These are phyloP conservation scores for Crambe crambe DNA, from an alignment of 37 sponge, comb jelly and placozoan genomes.

Conservation along the genomic window DNA sequence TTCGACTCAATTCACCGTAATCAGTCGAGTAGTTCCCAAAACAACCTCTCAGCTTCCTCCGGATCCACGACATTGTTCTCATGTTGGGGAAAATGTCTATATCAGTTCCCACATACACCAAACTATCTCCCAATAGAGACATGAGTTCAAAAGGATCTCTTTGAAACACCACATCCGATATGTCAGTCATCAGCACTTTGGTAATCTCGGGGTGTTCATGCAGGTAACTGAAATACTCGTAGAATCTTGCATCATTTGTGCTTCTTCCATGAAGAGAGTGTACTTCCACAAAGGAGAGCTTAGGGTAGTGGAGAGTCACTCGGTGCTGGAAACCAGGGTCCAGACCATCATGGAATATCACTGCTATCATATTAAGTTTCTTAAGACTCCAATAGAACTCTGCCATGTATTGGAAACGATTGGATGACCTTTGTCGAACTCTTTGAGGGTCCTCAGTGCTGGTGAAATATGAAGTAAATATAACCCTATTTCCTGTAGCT, in stretches of 20 bases:
- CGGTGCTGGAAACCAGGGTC: slow-evolving; percentile 36
- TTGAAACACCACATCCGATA: slow-evolving; percentile 69
- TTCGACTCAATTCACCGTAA: background rate
- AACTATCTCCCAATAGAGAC: slow-evolving; percentile 52
- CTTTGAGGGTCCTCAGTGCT: slow-evolving; percentile 54
- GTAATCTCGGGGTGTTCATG: slow-evolving; percentile 36
- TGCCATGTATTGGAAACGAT: slow-evolving; percentile 43
- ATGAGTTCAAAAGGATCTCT: slow-evolving; percentile 65
- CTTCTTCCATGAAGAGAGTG: slow-evolving; percentile 42
- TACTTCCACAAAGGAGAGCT: slow-evolving; percentile 26
- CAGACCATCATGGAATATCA: slow-evolving; percentile 72
- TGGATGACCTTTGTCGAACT: background rate
- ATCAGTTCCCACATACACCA: slow-evolving; percentile 67
- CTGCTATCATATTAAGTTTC: slow-evolving; percentile 32
- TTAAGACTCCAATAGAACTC: slow-evolving; percentile 43
- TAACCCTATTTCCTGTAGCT: background rate
- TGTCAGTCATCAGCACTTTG: slow-evolving; percentile 71
- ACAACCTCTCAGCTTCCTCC: slow-evolving; percentile 23
- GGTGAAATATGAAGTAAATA: slow-evolving; percentile 73
- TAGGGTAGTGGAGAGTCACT: slow-evolving; percentile 16
- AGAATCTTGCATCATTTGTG: slow-evolving; percentile 82
- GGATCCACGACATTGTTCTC: slow-evolving; percentile 57
- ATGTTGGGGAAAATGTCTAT: slow-evolving; percentile 69
- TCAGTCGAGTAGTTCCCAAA: slow-evolving; percentile 39
- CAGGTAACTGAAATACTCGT: slow-evolving; percentile 47